phyloP scores from a whole-genome alignment of 2,888 invertebrate genomes.

The Amphipyra berbera region DNA sequence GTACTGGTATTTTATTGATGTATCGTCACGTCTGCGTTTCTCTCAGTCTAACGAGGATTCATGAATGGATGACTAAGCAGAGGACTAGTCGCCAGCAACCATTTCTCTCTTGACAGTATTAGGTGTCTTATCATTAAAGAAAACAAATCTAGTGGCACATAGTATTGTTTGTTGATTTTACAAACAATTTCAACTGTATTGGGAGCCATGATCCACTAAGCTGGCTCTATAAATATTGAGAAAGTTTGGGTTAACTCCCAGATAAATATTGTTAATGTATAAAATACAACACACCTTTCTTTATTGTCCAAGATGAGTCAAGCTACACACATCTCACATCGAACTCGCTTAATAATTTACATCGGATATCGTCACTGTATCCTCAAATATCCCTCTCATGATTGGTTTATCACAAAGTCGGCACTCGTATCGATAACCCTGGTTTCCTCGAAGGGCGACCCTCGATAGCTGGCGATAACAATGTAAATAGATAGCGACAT shows the following conservation, averaged over 20 bases:
- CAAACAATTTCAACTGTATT: too few species aligned
- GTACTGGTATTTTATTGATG: conserved; percentile 24
- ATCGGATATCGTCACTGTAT: conserved; percentile 40
- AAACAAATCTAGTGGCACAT: too few species aligned
- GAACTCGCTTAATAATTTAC: conserved; percentile 41
- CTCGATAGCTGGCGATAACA: conserved; percentile 68
- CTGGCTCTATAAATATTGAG: too few species aligned
- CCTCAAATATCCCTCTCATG: conserved; percentile 57
- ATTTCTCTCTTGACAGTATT: too few species aligned
- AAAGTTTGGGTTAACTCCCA: too few species aligned
- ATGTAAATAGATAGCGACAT: conserved; percentile 64
- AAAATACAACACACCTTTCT: too few species aligned
- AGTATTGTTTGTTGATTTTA: too few species aligned
- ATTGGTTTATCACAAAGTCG: conserved; percentile 58
- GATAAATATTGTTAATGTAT: too few species aligned
- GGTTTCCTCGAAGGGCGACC: conserved; percentile 74
- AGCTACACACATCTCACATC: conserved; percentile 14
- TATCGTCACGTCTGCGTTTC: background rate
- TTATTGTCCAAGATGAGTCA: background rate
- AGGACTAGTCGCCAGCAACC: background rate
- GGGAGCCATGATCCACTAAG: too few species aligned
- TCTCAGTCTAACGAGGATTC: conserved; percentile 6
- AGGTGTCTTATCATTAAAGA: too few species aligned
- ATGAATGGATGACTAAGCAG: background rate
- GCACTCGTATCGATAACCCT: conserved; percentile 69